Conservation (phyloP, 1,140 invertebrate species). For the Drosophila saltans region DNA sequence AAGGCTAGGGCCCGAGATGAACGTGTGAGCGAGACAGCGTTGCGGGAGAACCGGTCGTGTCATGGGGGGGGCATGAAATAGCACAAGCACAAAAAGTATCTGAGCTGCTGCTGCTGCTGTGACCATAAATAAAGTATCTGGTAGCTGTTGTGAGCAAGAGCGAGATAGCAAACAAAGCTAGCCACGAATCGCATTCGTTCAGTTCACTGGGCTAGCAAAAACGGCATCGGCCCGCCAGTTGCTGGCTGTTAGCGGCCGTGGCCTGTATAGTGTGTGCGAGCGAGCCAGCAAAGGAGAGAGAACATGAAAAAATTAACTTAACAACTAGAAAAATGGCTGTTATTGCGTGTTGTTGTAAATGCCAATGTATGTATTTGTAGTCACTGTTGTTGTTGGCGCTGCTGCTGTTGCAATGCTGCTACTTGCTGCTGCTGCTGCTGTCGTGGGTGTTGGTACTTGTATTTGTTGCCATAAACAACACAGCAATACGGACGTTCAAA, state of each 20-base stretch:
- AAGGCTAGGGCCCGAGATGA: not conserved
- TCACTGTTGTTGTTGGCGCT: conserved; percentile 60
- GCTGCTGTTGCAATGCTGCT: conserved; percentile 54
- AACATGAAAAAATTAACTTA: conserved; percentile 83
- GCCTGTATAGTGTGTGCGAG: conserved; percentile 21
- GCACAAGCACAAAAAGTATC: conserved; percentile 52
- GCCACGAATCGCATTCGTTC: conserved; percentile 66
- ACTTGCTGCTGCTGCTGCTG: conserved; percentile 58
- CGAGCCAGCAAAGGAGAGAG: conserved; percentile 52
- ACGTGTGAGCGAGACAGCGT: conserved; percentile 42
- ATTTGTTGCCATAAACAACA: conserved; percentile 79
- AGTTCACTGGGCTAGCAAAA: conserved; percentile 30
- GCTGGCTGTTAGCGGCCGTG: conserved; percentile 38
- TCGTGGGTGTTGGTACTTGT: conserved; percentile 64
- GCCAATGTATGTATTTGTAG: conserved; percentile 80
- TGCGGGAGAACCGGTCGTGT: conserved; percentile 68
- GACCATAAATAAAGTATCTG: conserved; percentile 83
- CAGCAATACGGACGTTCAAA: conserved; percentile 51
- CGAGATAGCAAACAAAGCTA: conserved; percentile 52
- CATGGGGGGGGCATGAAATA: conserved; percentile 25
- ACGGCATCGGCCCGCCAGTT: conserved; percentile 35
- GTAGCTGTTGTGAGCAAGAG: conserved; percentile 45
- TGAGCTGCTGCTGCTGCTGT: conserved; percentile 55
- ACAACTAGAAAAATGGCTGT: conserved; percentile 83
- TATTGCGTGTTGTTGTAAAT: conserved; percentile 83